Conservation (phyloP, 2,888 invertebrate genomes). For the Erpobdella octoculata region DNA sequence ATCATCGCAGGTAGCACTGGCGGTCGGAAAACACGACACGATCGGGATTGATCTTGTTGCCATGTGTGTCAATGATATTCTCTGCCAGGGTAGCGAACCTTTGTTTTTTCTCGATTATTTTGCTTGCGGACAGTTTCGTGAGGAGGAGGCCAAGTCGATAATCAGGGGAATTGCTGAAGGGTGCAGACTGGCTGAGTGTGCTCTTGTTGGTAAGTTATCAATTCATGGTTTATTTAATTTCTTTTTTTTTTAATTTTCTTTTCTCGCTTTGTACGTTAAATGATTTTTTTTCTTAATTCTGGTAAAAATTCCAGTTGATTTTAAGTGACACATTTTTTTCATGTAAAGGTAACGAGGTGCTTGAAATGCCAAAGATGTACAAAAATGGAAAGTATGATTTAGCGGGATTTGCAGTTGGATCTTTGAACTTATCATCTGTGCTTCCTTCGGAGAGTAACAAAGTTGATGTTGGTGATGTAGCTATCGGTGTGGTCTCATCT, state of each 20-base stretch:
- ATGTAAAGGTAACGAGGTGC: conserved; percentile 77
- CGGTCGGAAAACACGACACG: conserved; percentile 69
- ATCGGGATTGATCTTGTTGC: conserved; percentile 92
- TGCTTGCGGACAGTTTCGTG: conserved; percentile 77
- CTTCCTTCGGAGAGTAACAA: conserved; percentile 62
- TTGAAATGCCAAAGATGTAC: conserved; percentile 95
- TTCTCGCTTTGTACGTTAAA: too few relatives aligned
- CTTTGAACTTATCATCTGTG: conserved; percentile 69
- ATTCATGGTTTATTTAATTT: neutral
- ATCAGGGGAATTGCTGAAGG: conserved; percentile 80
- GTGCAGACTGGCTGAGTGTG: conserved; percentile 75
- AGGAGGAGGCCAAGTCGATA: conserved; percentile 68
- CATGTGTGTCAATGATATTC: conserved; percentile 92
- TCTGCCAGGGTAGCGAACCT: conserved; percentile 90
- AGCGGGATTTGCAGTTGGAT: conserved; percentile 82
- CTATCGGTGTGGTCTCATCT: conserved; percentile 68
- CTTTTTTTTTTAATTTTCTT: too few relatives aligned
- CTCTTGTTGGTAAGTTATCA: conserved; percentile 72
- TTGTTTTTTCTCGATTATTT: conserved; percentile 94
- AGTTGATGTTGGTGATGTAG: conserved; percentile 52
- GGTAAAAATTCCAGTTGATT: too few relatives aligned
- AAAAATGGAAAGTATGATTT: conserved; percentile 78
- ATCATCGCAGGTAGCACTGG: conserved; percentile 80
- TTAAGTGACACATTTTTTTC: too few relatives aligned
- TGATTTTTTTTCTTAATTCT: too few relatives aligned